A percentile compares a stretch with the other conserved stretches of the same genome.
These are phyloP conservation scores for Zeuzera pyrina DNA, from an alignment of 2,888 invertebrate species.

Conservation along the genomic window DNA sequence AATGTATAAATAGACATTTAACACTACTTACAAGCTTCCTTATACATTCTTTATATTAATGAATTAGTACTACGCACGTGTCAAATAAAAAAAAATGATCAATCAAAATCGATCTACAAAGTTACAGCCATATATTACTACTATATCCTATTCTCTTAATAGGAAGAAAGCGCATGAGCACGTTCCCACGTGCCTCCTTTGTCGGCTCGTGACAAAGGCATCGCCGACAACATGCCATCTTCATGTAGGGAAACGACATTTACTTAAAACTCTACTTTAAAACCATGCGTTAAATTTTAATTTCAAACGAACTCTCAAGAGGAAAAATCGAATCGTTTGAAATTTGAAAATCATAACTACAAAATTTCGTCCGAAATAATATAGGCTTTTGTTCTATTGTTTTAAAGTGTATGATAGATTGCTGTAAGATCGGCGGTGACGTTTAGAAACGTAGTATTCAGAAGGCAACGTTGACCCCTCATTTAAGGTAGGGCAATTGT, in stretches of 20 bases:
- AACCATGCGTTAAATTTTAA: constrained; percentile 15
- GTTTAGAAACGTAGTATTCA: no score
- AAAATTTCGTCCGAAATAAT: constrained; percentile 15
- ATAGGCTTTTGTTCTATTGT: constrained; percentile 7
- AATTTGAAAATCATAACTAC: constrained; percentile 19
- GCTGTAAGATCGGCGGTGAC: constrained; percentile 15
- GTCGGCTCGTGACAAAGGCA: constrained; percentile 67
- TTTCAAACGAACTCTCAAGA: constrained; percentile 11
- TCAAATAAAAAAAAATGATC: no score
- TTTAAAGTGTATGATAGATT: constrained; percentile 17
- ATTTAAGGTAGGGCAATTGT: constrained; percentile 71
- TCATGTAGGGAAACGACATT: no score
- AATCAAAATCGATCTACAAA: constrained; percentile 18
- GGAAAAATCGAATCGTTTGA: constrained; percentile 38
- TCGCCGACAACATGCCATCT: constrained; percentile 54
- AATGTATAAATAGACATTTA: no score
- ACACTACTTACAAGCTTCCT: no score
- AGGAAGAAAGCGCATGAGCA: constrained; percentile 56
- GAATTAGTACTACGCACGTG: no score
- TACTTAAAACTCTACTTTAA: no score
- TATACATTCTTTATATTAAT: no score
- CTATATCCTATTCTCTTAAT: constrained; percentile 35
- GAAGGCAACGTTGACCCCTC: constrained; percentile 54
- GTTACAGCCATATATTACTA: constrained; percentile 48
- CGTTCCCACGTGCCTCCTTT: constrained; percentile 67